phyloP scores from a whole-genome alignment of 2,113 vertebrate species.

The Oryzias celebensis region DNA sequence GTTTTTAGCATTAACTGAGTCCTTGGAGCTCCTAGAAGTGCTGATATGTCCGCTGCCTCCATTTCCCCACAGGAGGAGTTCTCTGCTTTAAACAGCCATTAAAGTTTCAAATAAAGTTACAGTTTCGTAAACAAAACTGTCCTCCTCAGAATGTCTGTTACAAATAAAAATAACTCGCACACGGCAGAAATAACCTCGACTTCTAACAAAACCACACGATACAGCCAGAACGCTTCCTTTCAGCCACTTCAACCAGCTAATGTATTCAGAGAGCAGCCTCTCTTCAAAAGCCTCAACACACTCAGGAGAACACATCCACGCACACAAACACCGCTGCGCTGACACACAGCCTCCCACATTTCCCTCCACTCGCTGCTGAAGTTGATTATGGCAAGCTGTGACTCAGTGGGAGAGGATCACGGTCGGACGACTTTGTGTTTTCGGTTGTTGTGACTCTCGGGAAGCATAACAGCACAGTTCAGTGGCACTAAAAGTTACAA shows the following conservation, averaged over 20 bases:
- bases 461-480: conserved; percentile 13
- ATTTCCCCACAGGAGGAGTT: too few species aligned
- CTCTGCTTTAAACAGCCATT: too few species aligned
- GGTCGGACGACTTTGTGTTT: conserved; percentile 44
- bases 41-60: too few species aligned
- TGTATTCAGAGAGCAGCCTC: conserved; percentile 53
- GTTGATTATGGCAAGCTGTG: conserved; percentile 50
- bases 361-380: conserved; percentile 34
- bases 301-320: conserved; percentile 16
- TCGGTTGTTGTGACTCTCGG: conserved; percentile 42
- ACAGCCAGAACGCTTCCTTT: conserved; percentile 41
- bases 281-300: conserved; percentile 48
- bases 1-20: too few species aligned
- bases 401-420: conserved; percentile 59
- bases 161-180: conserved; percentile 6
- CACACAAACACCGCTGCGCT: background rate
- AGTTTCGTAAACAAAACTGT: too few species aligned
- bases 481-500: conserved; percentile 14
- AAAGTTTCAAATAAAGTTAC: too few species aligned
- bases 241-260: conserved; percentile 55
- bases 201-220: conserved; percentile 4
- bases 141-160: too few species aligned
- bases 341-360: conserved; percentile 41
- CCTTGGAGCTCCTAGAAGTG: too few species aligned
- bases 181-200: conserved; percentile 5